phyloP scores from a whole-genome alignment of 2,888 invertebrate species.

The Ecliptopera silaceata region DNA sequence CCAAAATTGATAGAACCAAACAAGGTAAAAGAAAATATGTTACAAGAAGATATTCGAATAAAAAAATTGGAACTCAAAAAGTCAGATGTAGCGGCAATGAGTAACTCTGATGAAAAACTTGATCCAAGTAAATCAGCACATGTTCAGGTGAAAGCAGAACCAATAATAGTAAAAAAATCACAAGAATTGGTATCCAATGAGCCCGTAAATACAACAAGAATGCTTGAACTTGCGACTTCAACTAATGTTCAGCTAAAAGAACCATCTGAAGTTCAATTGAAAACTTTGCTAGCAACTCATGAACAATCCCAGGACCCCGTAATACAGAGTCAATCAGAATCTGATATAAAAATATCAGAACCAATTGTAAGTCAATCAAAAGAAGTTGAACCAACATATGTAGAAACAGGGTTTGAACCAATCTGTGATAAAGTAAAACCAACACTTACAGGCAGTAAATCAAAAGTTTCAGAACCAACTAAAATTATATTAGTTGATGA shows the following conservation, averaged over 20 bases:
- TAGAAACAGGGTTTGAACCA: background rate
- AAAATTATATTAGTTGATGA: background rate
- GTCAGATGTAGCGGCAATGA: background rate
- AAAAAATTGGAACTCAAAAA: background rate
- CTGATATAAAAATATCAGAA: background rate
- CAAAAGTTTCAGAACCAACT: background rate
- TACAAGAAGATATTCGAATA: background rate
- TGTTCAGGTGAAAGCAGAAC: background rate
- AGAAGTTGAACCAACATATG: background rate
- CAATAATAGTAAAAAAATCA: conserved; percentile 7
- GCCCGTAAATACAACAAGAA: background rate
- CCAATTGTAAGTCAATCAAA: background rate
- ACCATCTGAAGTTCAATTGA: conserved; percentile 15
- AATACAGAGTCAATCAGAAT: background rate
- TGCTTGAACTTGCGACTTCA: background rate
- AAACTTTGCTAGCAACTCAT: background rate
- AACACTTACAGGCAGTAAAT: background rate
- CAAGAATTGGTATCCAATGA: conserved; percentile 5
- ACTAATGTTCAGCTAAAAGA: conserved; percentile 1
- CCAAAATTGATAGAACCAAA: conserved; percentile 1
- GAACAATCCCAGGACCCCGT: background rate
- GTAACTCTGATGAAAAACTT: background rate
- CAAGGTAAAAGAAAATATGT: conserved; percentile 4
- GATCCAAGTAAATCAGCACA: conserved; percentile 1
- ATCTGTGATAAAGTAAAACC: no score